These are phyloP conservation scores for Nothocercus nigrocapillus DNA, from an alignment of 2,113 vertebrate species.

Conservation along the genomic window DNA sequence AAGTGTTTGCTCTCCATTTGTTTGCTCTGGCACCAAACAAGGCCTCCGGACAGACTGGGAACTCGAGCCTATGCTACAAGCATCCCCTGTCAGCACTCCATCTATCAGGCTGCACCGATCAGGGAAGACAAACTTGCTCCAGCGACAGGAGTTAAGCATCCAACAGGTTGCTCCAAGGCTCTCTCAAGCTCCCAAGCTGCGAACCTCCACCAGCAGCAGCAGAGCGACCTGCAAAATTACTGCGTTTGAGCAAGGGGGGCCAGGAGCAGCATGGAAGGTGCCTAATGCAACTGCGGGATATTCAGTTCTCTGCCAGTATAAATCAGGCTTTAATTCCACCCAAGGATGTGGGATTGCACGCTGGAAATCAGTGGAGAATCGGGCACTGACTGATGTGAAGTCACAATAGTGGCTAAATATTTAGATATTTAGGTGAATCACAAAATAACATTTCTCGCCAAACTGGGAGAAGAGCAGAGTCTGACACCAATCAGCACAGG, in stretches of 20 bases:
- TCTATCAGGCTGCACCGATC: not conserved
- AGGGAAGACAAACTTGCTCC: not conserved
- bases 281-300: not conserved
- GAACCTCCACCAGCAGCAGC: not conserved
- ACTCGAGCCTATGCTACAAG: not conserved
- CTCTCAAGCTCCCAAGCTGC: rapidly evolving
- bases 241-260: not conserved
- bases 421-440: too few relatives aligned
- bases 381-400: not conserved
- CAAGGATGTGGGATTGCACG: not conserved
- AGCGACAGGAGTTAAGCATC: not conserved
- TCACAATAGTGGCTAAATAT: not conserved
- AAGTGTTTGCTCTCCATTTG: not conserved
- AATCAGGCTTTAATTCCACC: not conserved
- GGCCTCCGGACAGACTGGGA: not conserved
- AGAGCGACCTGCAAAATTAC: not conserved
- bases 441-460: not conserved
- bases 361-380: not conserved
- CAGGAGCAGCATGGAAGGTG: not conserved
- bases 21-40: not conserved
- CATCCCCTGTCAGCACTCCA: not conserved
- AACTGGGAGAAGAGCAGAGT: not conserved
- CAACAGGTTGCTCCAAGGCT: not conserved
- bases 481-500: rapidly evolving
- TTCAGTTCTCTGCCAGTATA: not conserved